These are phyloP conservation scores for Hipposideros larvatus DNA, from an alignment of 2,797 vertebrate genomes.

Conservation along the genomic window DNA sequence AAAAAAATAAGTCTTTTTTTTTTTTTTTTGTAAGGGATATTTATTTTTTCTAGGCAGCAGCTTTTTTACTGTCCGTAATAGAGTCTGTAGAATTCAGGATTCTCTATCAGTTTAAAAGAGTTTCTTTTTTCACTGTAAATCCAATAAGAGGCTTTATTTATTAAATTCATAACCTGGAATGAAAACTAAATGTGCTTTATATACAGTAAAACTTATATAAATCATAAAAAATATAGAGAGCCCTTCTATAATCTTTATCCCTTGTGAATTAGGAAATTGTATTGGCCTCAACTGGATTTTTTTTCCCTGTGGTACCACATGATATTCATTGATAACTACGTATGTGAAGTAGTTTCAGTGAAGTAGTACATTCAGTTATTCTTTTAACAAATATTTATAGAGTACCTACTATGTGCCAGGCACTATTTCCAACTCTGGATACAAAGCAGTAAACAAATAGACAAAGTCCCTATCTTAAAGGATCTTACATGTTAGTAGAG, in stretches of 20 bases:
- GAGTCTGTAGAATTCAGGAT: neutral
- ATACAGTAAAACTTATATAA: neutral
- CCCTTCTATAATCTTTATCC: neutral
- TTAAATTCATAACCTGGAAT: neutral
- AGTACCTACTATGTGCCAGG: neutral
- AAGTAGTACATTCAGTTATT: neutral
- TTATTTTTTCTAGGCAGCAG: neutral
- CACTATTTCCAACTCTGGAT: neutral
- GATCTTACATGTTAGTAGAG: neutral
- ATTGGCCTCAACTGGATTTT: neutral
- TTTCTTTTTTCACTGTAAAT: neutral
- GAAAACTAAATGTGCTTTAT: slow-evolving; percentile 1
- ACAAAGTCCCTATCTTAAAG: neutral
- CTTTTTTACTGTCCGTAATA: neutral
- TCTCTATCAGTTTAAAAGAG: neutral
- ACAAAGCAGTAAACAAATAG: neutral
- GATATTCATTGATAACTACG: neutral
- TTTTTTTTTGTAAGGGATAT: neutral
- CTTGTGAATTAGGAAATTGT: neutral
- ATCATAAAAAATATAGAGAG: neutral
- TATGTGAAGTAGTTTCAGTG: neutral
- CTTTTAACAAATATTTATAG: neutral
- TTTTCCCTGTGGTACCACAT: neutral
- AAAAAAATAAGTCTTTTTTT: neutral
- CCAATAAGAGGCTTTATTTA: neutral